Base-by-base conservation (phyloP, 1,140 invertebrate species). In the Pseudomyrmex pallidus region DNA sequence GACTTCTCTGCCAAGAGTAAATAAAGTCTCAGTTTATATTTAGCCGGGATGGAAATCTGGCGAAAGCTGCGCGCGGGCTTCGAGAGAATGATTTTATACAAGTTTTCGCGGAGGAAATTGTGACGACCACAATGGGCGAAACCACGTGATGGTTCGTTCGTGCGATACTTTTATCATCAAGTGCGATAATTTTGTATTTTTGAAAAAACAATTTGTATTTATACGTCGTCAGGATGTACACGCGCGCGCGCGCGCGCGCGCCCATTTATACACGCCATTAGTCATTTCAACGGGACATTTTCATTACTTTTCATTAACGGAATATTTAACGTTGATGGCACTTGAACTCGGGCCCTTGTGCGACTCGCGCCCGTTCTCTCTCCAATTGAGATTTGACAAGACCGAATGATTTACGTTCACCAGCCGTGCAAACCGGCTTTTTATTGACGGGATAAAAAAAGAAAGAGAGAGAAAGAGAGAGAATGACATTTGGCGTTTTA, bases 11-110 rank as follows among this genome's bases (percentile, higher is more conserved):
- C 85, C 86, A 87, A 84, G 85, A 87, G 82, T 83, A 87, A 87
- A 87, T 86, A 87, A 86, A 87, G 80, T 73, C 73, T 17, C 61
- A 22, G 85, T 83, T 86, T 87, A 87, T 87, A 87, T 86, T 87
- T 87, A 87, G 85, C 73, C 66, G 20, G 68, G 57, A 87, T 83
- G 73, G 73, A 72, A 86, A 83, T 84, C 67, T 59, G 35, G 59
- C 62, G 66, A 83, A 74, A 82, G 73, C 20, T 67, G 48, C 22
- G 22, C 61, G 59, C 57, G 76, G 17, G 59, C 72, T 77, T 68
- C 66, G 10, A 73, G 44, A 82, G 44, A 44, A 67, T 66, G 52
- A 56, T 83, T 87, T 87, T 76, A 54, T 76, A 83, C n/a, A 44
- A 63, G 73, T 48, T 2, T 46, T 15, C 17, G 35, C 59, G 20